Evolutionary conservation across 2,113 vertebrate genomes (phyloP).

Genomic region (Zootoca vivipara): DNA sequence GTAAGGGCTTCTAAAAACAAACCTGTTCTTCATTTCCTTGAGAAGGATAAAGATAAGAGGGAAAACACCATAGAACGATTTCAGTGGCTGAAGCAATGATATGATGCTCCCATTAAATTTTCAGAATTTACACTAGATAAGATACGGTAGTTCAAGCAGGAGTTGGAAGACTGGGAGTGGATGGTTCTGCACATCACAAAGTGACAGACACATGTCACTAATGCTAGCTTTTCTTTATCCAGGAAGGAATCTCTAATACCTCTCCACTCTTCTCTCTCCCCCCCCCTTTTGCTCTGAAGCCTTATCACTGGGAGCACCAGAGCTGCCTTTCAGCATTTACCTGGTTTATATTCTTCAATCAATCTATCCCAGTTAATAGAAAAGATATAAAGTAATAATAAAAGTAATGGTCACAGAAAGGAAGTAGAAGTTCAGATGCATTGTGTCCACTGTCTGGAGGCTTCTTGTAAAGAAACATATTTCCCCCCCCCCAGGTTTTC

Average conservation of each 20-base stretch:
- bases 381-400: background rate
- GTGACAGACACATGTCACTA: accelerated
- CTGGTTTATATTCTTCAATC: conserved; percentile 16
- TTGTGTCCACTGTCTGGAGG: background rate
- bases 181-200: background rate
- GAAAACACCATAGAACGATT: background rate
- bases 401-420: background rate
- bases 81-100: background rate
- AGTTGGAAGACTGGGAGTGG: background rate
- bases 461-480: too few species aligned
- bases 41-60: background rate
- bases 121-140: background rate
- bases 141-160: conserved; percentile 5
- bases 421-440: background rate
- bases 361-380: background rate
- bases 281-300: conserved; percentile 9
- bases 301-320: background rate
- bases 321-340: background rate
- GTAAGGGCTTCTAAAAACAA: conserved; percentile 35
- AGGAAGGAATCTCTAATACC: background rate
- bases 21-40: conserved; percentile 20
- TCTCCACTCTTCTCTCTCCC: background rate
- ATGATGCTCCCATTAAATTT: conserved; percentile 4
- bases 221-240: background rate
- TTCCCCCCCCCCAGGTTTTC: too few species aligned